Base-by-base conservation (phyloP, 30 jellyfish, hydroid and myxozoan genomes). In the Cassiopea xamachana region DNA sequence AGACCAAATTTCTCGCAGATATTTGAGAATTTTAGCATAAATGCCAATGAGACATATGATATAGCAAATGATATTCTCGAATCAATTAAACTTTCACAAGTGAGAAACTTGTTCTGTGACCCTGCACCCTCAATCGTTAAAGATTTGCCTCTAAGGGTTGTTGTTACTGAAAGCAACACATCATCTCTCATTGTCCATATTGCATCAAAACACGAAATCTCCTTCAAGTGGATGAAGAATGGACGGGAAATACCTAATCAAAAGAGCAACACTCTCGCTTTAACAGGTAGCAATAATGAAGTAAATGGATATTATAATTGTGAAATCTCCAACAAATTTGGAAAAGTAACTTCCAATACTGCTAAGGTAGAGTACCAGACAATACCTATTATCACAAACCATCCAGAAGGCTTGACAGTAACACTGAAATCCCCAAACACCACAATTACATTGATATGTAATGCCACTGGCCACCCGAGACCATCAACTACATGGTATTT, bases 291-390 rank as follows among this genome's bases (percentile, higher is more conserved):
- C 48, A 70, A 10, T 2, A 17, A 16, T n/a, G n/a, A 83, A 47
- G 39, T 48, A 46, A 13, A 88, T 77, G 92, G 94, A 1, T 84
- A 19, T 67, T 91, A 91, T 55, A 45, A 76, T 8, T 91, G 97
- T 67, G 85, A 70, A 7, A 69, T 91, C 1, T 61, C 93, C 47
- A 91, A 91, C 73, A 85, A 68, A 84, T 91, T 91, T 64, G 97
- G 97, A 47, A 83, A 71, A 64, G 64, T 69, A 6, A 3, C 70
- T 5, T 72, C 91, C 9, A 64, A 61, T 19, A 60, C 82, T 16
- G 84, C 74, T 18, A 60, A 76, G 12, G 94, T 91, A 2, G 79
- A 67, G 7, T 59, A 1, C 71, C 73, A 85, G 55, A 86, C 69
- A 48, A 58, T 13, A 70, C 97, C 97, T 7, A 47, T 17, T 10